Evolutionary conservation across 2,797 vertebrate genomes (phyloP).

Genomic region (Notamacropus eugenii): DNA sequence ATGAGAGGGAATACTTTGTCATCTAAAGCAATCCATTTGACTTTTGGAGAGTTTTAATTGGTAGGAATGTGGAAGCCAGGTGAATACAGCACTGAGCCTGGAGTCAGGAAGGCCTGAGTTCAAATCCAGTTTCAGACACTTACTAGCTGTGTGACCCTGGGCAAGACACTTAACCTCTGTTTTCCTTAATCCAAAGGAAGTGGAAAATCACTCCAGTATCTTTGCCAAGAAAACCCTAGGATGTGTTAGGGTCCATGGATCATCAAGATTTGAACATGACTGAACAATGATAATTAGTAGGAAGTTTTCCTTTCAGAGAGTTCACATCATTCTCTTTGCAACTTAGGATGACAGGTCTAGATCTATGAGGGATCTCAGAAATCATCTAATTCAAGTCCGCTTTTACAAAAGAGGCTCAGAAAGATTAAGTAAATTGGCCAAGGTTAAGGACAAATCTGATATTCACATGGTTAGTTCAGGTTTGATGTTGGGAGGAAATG

Average conservation of each 20-base stretch:
- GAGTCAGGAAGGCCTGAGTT: neutral
- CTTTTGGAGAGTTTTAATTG: neutral
- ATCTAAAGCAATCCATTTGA: neutral
- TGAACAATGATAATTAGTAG: neutral
- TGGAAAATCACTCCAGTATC: neutral
- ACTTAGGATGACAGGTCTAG: neutral
- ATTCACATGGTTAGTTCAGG: neutral
- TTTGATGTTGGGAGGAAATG: neutral
- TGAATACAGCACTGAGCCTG: neutral
- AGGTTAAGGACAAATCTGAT: neutral
- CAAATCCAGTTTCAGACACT: neutral
- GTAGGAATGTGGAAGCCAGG: neutral
- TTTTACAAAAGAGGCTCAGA: neutral
- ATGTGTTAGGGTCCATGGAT: neutral
- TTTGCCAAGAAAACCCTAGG: neutral
- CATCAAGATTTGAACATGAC: neutral
- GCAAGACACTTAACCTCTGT: neutral
- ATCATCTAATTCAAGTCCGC: neutral
- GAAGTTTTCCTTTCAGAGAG: neutral
- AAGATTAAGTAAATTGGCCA: neutral
- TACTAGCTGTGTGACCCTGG: neutral
- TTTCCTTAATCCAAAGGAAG: neutral
- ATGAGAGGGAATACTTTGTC: neutral
- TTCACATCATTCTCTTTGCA: neutral
- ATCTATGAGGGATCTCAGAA: neutral